Conservation (phyloP, 2,797 vertebrate species). For the Parauchenoglanis ngamensis region DNA sequence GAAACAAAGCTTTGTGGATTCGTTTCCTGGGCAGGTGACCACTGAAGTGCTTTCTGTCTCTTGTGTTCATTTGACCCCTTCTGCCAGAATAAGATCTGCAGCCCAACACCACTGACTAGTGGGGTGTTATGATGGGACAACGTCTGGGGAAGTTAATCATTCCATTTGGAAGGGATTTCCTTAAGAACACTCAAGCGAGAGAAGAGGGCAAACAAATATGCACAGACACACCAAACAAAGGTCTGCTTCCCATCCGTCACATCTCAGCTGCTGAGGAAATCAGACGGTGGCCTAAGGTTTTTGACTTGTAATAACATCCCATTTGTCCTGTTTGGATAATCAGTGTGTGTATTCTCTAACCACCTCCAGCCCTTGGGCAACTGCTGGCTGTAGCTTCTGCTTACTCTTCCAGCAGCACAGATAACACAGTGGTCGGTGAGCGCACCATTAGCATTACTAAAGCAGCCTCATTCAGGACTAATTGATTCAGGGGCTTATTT, state of each 20-base stretch:
- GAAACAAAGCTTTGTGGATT: constrained; percentile 17
- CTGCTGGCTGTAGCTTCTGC: constrained; percentile 49
- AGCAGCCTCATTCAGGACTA: constrained; percentile 54
- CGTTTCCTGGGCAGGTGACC: constrained; percentile 20
- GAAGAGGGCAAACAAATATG: constrained; percentile 53
- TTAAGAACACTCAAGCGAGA: constrained; percentile 48
- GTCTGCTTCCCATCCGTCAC: constrained; percentile 8
- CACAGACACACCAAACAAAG: constrained; percentile 38
- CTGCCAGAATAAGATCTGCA: constrained; percentile 37
- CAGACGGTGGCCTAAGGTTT: constrained; percentile 29
- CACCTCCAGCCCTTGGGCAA: constrained; percentile 41
- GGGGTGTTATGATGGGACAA: constrained; percentile 29
- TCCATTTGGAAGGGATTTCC: constrained; percentile 51
- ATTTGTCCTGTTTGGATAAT: constrained; percentile 27
- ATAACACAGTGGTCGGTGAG: constrained; percentile 55
- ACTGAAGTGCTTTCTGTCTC: constrained; percentile 25
- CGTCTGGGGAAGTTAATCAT: constrained; percentile 46
- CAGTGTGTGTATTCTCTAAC: constrained; percentile 33
- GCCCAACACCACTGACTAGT: neutral
- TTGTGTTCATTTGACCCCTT: constrained; percentile 15
- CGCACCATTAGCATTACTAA: constrained; percentile 58
- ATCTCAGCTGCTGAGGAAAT: constrained; percentile 8
- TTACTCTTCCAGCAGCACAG: constrained; percentile 46
- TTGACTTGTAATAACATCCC: constrained; percentile 32
- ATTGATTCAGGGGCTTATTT: constrained; percentile 60